Conservation (phyloP, 1,140 invertebrate genomes). For the Drosophila carrolli region DNA sequence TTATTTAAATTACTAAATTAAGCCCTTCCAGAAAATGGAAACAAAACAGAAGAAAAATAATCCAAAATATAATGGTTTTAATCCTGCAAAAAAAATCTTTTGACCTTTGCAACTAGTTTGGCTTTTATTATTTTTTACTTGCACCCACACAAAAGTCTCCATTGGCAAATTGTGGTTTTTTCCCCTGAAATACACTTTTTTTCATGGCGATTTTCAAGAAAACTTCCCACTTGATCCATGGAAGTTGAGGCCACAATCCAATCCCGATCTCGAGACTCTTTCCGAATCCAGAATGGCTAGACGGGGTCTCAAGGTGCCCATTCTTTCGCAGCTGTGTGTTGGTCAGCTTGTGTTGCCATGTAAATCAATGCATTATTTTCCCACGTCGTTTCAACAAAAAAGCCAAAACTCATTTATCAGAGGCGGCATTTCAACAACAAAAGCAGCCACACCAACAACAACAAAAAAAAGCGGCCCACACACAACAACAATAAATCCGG, state of each 20-base stretch:
- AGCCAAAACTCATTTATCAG: slow-evolving; percentile 76
- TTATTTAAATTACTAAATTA: no score
- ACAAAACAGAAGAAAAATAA: no score
- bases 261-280: slow-evolving; percentile 15
- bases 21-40: no score
- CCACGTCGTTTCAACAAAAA: slow-evolving; percentile 73
- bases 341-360: slow-evolving; percentile 42
- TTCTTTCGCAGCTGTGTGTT: slow-evolving; percentile 17
- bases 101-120: not conserved
- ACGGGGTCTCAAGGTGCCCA: slow-evolving; percentile 33
- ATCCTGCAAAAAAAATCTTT: not conserved
- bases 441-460: slow-evolving; percentile 32
- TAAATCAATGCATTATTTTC: slow-evolving; percentile 74
- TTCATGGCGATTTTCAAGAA: not conserved
- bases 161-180: not conserved
- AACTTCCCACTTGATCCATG: slow-evolving; percentile 14
- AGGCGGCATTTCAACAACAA: slow-evolving; percentile 71
- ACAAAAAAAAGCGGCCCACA: slow-evolving; percentile 41
- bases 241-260: slow-evolving; percentile 9
- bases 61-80: no score
- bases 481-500: slow-evolving; percentile 33
- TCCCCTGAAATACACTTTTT: not conserved
- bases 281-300: slow-evolving; percentile 19
- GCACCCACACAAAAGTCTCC: not conserved
- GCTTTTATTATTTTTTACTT: not conserved